Evolutionary conservation across 2,113 vertebrate species (phyloP), one percentile per base, ranked within the genome.

Genomic region (Salvelinus sp.): DNA sequence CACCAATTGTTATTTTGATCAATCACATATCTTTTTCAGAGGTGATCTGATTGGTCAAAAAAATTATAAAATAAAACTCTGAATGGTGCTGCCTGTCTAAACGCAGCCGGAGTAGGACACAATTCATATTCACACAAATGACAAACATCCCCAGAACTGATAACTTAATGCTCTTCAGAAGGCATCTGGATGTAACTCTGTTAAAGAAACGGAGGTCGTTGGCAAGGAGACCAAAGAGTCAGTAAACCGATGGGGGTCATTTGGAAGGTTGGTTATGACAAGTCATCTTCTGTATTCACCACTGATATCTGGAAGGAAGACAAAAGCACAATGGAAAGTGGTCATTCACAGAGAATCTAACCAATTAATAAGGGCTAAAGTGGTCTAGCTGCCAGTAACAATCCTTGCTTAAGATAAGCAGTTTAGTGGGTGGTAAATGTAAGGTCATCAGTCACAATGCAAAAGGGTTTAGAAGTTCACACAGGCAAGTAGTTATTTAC

Each of bases 221-320:
- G 91, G 92, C 88, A 88, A 79, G 85, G 92, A 87, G 93, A 92
- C 89, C 86, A 89, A 81, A 90, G 81, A 82, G 74, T 86, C 89
- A 90, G 92, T 82, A 73, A 69, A 85, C 81, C 85, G 64, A 79
- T 38, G 62, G 23, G 63, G 80, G 76, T 83, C 81, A 75, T 67
- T 72, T 77, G 78, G 78, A 75, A 66, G 76, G 76, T 69, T 44
- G 83, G 88, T 98, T 94, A 98, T 1, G 89, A 93, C 79, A 96
- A 90, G 87, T 99, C 98, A 14, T 99, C 98, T 1, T 99, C 97
- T 91, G 97, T 98, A 93, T 96, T 99, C 82, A 99, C 98, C 82
- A 99, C 94, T 0, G 98, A 98, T 91, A 99, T 98, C 98, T 99
- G 93, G 23, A 80, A 14, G 22, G 75, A 62, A 88, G 78, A 87